Evolutionary conservation across 2,797 vertebrate species (phyloP).

Genomic region (Carcharodon carcharias): DNA sequence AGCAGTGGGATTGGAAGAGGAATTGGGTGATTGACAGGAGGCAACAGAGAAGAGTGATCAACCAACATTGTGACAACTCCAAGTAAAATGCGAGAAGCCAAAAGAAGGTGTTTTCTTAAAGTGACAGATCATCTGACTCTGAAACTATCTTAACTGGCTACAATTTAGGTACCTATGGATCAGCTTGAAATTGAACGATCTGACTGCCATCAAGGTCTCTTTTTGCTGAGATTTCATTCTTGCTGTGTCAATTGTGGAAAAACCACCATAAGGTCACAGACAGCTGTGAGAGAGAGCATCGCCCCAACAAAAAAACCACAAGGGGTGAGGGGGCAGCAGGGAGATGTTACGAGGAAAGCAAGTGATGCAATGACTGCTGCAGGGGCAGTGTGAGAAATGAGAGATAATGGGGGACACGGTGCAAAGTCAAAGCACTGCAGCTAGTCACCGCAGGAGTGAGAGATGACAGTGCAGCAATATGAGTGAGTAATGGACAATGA

Average conservation of each 20-base stretch:
- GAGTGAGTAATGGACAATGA: background rate
- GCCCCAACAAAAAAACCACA: background rate
- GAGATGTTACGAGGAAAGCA: background rate
- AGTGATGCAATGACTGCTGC: background rate
- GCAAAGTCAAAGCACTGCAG: background rate
- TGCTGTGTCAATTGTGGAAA: background rate
- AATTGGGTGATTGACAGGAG: no score
- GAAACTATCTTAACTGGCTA: background rate
- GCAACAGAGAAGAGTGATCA: no score
- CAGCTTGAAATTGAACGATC: background rate
- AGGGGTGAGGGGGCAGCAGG: background rate
- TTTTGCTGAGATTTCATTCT: background rate
- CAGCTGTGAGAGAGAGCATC: background rate
- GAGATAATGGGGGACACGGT: background rate
- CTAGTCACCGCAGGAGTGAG: background rate
- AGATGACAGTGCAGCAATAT: background rate
- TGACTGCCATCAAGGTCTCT: background rate
- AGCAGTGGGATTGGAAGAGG: no score
- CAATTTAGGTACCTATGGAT: background rate
- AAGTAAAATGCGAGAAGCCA: no score
- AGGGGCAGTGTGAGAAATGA: background rate
- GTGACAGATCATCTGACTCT: background rate
- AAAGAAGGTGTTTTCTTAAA: background rate
- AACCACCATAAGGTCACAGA: background rate
- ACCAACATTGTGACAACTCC: no score